These are phyloP conservation scores for Drosophila niveifrons DNA, from an alignment of 2,888 invertebrate species.

Conservation along the genomic window DNA sequence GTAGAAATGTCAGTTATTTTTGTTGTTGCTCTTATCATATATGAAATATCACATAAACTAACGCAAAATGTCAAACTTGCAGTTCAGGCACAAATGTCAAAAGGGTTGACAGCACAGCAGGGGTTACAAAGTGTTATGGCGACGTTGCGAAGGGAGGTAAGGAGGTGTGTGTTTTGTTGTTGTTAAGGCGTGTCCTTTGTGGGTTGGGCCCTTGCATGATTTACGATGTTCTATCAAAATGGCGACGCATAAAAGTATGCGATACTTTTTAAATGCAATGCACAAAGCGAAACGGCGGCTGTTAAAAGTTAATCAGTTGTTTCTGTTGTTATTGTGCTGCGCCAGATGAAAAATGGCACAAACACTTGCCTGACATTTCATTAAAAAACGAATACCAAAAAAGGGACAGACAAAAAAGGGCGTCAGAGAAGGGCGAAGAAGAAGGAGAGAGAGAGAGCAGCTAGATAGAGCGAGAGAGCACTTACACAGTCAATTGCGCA, in stretches of 20 bases:
- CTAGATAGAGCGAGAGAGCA: constrained; percentile 46
- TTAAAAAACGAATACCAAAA: constrained; percentile 65
- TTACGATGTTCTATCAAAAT: constrained; percentile 74
- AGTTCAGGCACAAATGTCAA: constrained; percentile 65
- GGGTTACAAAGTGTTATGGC: not conserved
- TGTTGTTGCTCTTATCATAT: constrained; percentile 65
- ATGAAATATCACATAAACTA: constrained; percentile 80
- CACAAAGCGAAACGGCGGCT: constrained; percentile 59
- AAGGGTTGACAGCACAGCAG: constrained; percentile 64
- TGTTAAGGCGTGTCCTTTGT: constrained; percentile 8
- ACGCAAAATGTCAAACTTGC: constrained; percentile 78
- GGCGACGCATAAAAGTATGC: constrained; percentile 70
- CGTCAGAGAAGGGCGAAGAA: constrained; percentile 3
- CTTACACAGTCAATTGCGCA: constrained; percentile 81
- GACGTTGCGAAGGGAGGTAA: not conserved
- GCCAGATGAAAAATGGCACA: constrained; percentile 73
- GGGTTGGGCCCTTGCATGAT: constrained; percentile 52
- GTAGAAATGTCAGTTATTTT: constrained; percentile 63
- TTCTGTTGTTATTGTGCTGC: constrained; percentile 29
- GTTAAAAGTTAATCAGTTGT: constrained; percentile 80
- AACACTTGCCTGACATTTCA: constrained; percentile 71
- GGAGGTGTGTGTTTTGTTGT: constrained; percentile 16
- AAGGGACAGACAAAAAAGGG: constrained; percentile 28
- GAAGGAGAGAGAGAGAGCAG: not conserved
- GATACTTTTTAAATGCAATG: constrained; percentile 67